Base-by-base conservation (phyloP, 1,140 invertebrate genomes). In the Drosophila nannoptera region DNA sequence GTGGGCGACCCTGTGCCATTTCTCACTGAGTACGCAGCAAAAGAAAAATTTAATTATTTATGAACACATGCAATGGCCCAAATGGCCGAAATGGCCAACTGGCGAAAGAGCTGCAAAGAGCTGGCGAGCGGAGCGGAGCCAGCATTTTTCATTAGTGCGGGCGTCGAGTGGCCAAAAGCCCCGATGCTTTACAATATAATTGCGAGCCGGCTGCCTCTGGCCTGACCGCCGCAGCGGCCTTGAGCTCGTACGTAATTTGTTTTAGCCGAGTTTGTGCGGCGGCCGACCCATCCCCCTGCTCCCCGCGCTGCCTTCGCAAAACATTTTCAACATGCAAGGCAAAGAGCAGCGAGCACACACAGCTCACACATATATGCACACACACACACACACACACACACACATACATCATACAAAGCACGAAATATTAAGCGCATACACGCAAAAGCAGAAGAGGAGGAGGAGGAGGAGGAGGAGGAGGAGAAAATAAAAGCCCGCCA, bases 31-130 rank as follows among this genome's bases (percentile, higher is more conserved):
- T 62, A 65, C 63, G 55, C 66, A 54, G 45, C 45, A 55, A 35
- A 49, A 62, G 65, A 83, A 62, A 73, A 78, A 73, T 81, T 83
- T 83, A 83, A 83, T 83, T 83, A 83, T 83, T 83, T 83, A 83
- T 84, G 80, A 84, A 83, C 80, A 82, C 78, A 82, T 82, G 78
- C 67, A 69, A 55, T 69, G 66, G 66, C 42, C 33, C 56, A 61
- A 68, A 55, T 62, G 33, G 33, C 56, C 22, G 22, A 59, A 50
- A 58, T 49, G 45, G n/a, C 36, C 8, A 22, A 45, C 4, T 38
- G 58, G 35, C n/a, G 3, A 33, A 38, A 2, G 22, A 33, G 2
- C 9, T 9, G 11, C 1, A 14, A 22, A 1, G 61, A 63, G 32
- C 49, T 43, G 40, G 40, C 29, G 46, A 52, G 11, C 60, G 48